Evolutionary conservation across 2,888 invertebrate genomes (phyloP), one percentile per base, ranked within the genome.

Genomic region (Proisotoma minuta): DNA sequence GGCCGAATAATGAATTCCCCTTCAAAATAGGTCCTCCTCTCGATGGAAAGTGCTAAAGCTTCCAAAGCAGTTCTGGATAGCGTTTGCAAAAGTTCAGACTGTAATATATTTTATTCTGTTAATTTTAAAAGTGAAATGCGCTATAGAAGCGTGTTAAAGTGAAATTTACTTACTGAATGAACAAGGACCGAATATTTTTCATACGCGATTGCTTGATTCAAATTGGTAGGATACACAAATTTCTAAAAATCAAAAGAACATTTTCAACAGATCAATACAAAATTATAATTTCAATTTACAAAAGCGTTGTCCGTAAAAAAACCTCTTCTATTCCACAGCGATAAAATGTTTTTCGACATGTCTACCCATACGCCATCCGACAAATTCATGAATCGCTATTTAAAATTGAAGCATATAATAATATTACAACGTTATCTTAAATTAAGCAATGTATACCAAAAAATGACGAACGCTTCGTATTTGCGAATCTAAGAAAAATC

Each of bases 311-410:
- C 43, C 43, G 43, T 43, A n/a, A 18, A 43, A 43, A 43, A 5
- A 12, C 43, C 18, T n/a, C 43, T 43, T n/a, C 43, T 43, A n/a
- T 43, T 43, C 43, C 43, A 43, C n/a, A n/a, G n/a, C n/a, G n/a
- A n/a, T n/a, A n/a, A n/a, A n/a, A n/a, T n/a, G n/a, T n/a, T n/a
- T n/a, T n/a, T n/a, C n/a, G n/a, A n/a, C n/a, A n/a, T n/a, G n/a
- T n/a, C n/a, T n/a, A n/a, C n/a, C n/a, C n/a, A n/a, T n/a, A n/a
- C n/a, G n/a, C n/a, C n/a, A n/a, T n/a, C n/a, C n/a, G n/a, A n/a
- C n/a, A n/a, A n/a, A n/a, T n/a, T n/a, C n/a, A n/a, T n/a, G n/a
- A n/a, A n/a, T n/a, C n/a, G n/a, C n/a, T n/a, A n/a, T n/a, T n/a
- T n/a, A n/a, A n/a, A n/a, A n/a, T n/a, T n/a, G n/a, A n/a, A n/a